phyloP scores from a whole-genome alignment of 2,888 invertebrate species.

The Heliconius sara region DNA sequence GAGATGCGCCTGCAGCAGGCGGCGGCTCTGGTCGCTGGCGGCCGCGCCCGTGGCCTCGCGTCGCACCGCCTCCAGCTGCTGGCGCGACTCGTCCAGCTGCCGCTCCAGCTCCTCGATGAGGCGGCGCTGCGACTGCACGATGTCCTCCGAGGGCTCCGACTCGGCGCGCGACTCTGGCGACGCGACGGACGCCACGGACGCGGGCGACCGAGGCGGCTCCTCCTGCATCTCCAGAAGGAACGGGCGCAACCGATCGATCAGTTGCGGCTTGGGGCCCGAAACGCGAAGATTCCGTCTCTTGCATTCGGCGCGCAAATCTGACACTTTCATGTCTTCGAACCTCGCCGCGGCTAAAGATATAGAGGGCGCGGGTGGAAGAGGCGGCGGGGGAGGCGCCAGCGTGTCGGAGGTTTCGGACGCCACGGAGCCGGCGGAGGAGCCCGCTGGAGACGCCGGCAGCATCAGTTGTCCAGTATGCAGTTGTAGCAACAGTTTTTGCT shows the following conservation, averaged over 20 bases:
- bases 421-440: slow-evolving; percentile 64
- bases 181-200: slow-evolving; percentile 68
- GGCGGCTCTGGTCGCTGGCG: slow-evolving; percentile 75
- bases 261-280: slow-evolving; percentile 97
- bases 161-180: slow-evolving; percentile 68
- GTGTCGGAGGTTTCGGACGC: slow-evolving; percentile 72
- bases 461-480: slow-evolving; percentile 79
- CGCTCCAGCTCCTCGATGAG: slow-evolving; percentile 94
- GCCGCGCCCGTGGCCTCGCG: slow-evolving; percentile 83
- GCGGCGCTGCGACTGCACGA: slow-evolving; percentile 90
- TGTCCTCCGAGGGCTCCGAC: slow-evolving; percentile 85
- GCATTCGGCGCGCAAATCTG: slow-evolving; percentile 96
- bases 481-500: slow-evolving; percentile 94
- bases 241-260: slow-evolving; percentile 95
- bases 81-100: slow-evolving; percentile 90
- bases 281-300: slow-evolving; percentile 97
- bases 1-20: slow-evolving; percentile 86
- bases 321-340: slow-evolving; percentile 97
- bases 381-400: slow-evolving; percentile 64
- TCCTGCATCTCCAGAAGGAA: slow-evolving; percentile 83
- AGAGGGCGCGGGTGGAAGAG: slow-evolving; percentile 82
- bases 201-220: slow-evolving; percentile 75
- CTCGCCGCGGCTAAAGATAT: slow-evolving; percentile 83
- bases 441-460: slow-evolving; percentile 74
- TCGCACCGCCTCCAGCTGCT: slow-evolving; percentile 88